phyloP scores from a whole-genome alignment of 2,113 vertebrate species.

The Herpetotheres cachinnans region DNA sequence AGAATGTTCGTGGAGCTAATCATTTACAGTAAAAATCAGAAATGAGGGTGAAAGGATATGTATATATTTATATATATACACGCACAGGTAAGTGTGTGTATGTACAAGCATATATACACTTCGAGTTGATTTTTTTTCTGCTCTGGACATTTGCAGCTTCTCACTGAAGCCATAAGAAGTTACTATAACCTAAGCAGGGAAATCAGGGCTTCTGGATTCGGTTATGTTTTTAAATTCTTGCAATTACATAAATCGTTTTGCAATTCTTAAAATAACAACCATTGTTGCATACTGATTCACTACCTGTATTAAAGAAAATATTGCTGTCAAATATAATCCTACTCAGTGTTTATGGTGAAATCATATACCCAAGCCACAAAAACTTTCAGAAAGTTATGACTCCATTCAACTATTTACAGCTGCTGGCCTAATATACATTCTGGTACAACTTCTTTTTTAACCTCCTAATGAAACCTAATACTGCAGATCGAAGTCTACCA shows the following conservation, averaged over 20 bases:
- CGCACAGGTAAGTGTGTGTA: too few relatives aligned
- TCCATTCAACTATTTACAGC: background rate
- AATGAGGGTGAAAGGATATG: background rate
- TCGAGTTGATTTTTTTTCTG: background rate
- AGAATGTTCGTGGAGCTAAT: background rate
- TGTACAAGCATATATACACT: background rate
- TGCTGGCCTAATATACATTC: background rate
- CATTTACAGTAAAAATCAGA: background rate
- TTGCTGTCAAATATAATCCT: background rate
- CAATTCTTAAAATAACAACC: background rate
- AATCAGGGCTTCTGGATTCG: background rate
- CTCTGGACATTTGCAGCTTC: background rate
- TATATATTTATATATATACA: background rate
- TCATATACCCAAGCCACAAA: background rate
- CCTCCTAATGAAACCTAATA: slow-evolving; percentile 31
- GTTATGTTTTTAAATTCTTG: background rate
- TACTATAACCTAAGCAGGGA: background rate
- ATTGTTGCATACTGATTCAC: background rate
- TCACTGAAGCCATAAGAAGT: background rate
- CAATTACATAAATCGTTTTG: background rate
- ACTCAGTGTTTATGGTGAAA: background rate
- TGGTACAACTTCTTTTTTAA: background rate
- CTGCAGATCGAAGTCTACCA: background rate
- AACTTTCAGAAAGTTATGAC: background rate
- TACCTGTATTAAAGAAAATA: background rate